Base-by-base conservation (phyloP, 2,113 vertebrate genomes). In the Erythrocebus patas region DNA sequence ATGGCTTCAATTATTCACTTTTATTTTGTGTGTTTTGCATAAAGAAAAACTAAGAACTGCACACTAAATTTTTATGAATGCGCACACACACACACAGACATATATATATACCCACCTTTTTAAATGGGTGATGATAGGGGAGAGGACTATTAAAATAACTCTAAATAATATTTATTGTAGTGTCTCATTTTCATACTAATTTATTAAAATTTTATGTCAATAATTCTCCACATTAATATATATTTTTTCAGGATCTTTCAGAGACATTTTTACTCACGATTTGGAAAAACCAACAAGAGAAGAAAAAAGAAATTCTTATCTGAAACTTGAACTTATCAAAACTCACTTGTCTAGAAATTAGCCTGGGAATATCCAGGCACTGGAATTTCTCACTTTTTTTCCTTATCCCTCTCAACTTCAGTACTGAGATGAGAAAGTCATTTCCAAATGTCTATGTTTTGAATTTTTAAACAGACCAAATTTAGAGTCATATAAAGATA, bases 301-400 rank as follows among this genome's bases (percentile, higher is more conserved):
- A 82, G 57, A 87, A 72, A 75, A 48, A 68, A 68, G 64, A 70
- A 2, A 23, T 50, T 89, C 72, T 98, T 94, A 97, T 93, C 91
- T 95, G 89, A 89, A 97, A 95, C 17, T 32, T 93, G 82, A 84
- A 91, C 55, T 93, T 95, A 91, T 73, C 75, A 94, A 76, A 97
- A 61, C 12, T 95, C 64, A 75, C n/a, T 82, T 91, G 83, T 93
- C 84, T 95, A 55, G 43, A 91, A 96, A 73, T 90, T 48, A 83
- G 48, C 32, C 32, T 87, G 72, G 70, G 59, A 93, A 92, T 75
- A 38, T 45, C 22, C 7, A 59, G 32, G 22, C 30, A 30, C 35
- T 85, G 75, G 66, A 76, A 78, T 90, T 80, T 91, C 73, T 61
- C 68, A 55, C 18, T 61, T 43, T 66, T n/a, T 45, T 22, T 40